phyloP scores from a whole-genome alignment of 2,888 invertebrate genomes.

The Eilema depressum region DNA sequence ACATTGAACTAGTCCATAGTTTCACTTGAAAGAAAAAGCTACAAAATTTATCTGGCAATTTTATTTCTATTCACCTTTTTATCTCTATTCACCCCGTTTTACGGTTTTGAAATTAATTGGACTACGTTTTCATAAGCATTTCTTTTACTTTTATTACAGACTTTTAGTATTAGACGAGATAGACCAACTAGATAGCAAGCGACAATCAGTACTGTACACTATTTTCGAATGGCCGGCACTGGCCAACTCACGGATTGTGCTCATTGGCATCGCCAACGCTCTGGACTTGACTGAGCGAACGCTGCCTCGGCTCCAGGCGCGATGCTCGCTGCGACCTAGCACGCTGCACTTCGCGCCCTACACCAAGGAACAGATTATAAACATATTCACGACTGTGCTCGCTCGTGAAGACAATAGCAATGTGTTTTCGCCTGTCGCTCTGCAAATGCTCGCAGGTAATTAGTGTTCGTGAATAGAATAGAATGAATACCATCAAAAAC shows the following conservation, averaged over 20 bases:
- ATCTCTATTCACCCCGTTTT: too few species aligned
- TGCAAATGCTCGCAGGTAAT: constrained; percentile 95
- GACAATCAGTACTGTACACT: constrained; percentile 95
- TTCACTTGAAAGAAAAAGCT: too few species aligned
- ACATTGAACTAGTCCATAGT: too few species aligned
- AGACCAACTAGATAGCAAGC: constrained; percentile 95
- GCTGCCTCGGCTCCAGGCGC: constrained; percentile 94
- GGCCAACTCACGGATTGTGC: constrained; percentile 89
- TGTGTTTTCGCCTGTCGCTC: constrained; percentile 93
- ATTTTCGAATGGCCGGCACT: constrained; percentile 97
- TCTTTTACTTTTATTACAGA: constrained; percentile 70
- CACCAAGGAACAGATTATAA: constrained; percentile 94
- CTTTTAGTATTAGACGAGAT: constrained; percentile 97
- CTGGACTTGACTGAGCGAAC: constrained; percentile 97
- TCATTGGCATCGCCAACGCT: constrained; percentile 98
- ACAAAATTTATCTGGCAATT: too few species aligned
- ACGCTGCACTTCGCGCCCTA: constrained; percentile 97
- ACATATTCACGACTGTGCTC: constrained; percentile 94
- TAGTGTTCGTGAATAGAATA: neutral
- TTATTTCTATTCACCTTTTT: too few species aligned
- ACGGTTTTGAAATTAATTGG: too few species aligned
- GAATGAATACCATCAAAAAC: too few species aligned
- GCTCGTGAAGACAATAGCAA: constrained; percentile 89
- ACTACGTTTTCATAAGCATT: neutral
- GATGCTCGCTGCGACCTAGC: constrained; percentile 90